phyloP scores from a whole-genome alignment of 64 coral and sea anemone genomes.

The Anthopleura sola region DNA sequence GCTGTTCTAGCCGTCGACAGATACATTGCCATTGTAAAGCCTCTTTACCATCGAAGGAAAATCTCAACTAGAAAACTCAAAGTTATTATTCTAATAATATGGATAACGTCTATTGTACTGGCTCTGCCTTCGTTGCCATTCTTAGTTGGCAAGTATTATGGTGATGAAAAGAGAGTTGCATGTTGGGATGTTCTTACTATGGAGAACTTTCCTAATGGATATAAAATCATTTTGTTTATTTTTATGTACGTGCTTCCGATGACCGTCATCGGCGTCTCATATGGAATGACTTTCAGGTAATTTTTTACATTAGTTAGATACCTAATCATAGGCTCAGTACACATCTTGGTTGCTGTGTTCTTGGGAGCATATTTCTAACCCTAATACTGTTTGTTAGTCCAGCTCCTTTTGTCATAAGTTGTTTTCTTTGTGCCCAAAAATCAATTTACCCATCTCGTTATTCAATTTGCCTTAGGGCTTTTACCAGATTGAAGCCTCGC shows the following conservation, averaged over 20 bases:
- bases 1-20: constrained; percentile 26
- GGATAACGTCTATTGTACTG: constrained; percentile 3
- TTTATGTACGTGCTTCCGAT: constrained; percentile 26
- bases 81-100: constrained; percentile 24
- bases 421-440: too few relatives aligned
- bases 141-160: not conserved
- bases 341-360: too few relatives aligned
- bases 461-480: too few relatives aligned
- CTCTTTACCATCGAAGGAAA: not conserved
- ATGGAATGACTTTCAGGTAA: constrained; percentile 27
- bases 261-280: constrained; percentile 1
- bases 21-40: constrained; percentile 35
- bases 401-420: too few relatives aligned
- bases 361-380: too few relatives aligned
- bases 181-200: constrained; percentile 26
- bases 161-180: not conserved
- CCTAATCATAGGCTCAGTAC: too few relatives aligned
- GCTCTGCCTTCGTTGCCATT: not conserved
- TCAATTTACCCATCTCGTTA: too few relatives aligned
- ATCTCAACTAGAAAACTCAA: constrained; percentile 34
- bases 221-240: constrained; percentile 9
- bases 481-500: too few relatives aligned
- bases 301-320: too few relatives aligned
- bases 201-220: constrained; percentile 2
- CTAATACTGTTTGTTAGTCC: too few relatives aligned